A percentile compares a stretch with the other conserved stretches of the same genome.
Evolutionary conservation across 2,113 vertebrate species (phyloP).

Genomic region (Cephalopholis sonnerati): DNA sequence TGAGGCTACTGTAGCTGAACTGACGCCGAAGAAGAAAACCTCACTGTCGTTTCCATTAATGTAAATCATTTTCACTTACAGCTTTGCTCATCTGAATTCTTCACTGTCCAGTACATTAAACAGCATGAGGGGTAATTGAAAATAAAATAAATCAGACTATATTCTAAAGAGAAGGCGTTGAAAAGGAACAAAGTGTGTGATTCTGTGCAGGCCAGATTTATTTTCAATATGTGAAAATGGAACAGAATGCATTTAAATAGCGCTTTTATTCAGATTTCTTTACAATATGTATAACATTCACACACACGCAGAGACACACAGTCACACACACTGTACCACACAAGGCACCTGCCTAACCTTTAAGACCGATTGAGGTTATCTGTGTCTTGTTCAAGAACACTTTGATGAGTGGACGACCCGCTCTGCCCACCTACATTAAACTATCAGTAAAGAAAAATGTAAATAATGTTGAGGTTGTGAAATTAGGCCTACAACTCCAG

Average conservation of each 20-base stretch:
- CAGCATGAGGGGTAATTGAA: not conserved
- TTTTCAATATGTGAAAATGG: not conserved
- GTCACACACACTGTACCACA: no score
- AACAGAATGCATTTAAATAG: not conserved
- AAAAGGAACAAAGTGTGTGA: not conserved
- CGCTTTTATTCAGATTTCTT: not conserved
- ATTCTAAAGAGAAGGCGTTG: not conserved
- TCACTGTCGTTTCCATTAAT: slow-evolving; percentile 9
- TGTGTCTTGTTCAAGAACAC: not conserved
- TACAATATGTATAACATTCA: not conserved
- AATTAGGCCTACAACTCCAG: slow-evolving; percentile 4
- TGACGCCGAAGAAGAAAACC: not conserved
- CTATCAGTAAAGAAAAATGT: not conserved
- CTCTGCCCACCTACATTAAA: not conserved
- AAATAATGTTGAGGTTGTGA: not conserved
- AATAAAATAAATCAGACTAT: not conserved
- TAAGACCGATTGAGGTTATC: not conserved
- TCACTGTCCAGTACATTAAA: slow-evolving; percentile 23
- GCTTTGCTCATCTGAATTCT: slow-evolving; percentile 13
- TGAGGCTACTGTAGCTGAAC: slow-evolving; percentile 6
- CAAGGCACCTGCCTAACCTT: not conserved
- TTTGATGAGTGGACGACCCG: not conserved
- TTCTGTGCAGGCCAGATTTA: not conserved
- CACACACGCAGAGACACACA: not conserved
- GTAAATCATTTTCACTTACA: slow-evolving; percentile 25